Evolutionary conservation across 2,113 vertebrate genomes (phyloP).

Genomic region (Pseudopipra pipra): DNA sequence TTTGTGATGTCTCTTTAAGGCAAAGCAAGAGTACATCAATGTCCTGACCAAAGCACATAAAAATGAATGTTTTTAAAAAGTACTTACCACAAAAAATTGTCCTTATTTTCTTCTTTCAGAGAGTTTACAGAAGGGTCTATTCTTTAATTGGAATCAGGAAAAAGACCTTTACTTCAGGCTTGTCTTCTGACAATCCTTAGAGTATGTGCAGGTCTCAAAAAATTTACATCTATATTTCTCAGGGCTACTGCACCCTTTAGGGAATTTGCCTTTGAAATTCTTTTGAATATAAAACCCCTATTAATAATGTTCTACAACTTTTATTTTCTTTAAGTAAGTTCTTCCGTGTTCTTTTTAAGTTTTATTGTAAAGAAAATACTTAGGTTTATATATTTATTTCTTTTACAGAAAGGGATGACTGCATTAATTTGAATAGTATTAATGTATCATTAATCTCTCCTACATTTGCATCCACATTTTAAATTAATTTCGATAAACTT

Average conservation of each 20-base stretch:
- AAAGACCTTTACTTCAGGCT: background rate
- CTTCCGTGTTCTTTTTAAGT: background rate
- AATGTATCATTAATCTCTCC: background rate
- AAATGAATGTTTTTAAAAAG: background rate
- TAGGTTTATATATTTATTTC: background rate
- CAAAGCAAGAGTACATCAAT: background rate
- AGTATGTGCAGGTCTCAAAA: background rate
- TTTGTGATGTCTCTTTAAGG: background rate
- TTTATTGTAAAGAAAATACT: background rate
- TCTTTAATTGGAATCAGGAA: background rate
- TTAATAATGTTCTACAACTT: background rate
- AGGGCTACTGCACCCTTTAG: background rate
- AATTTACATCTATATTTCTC: background rate
- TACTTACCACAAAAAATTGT: background rate
- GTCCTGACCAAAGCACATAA: background rate
- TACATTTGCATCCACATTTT: background rate
- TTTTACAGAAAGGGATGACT: background rate
- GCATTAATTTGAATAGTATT: background rate
- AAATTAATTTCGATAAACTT: background rate
- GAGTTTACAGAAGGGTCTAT: background rate
- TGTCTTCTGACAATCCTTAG: background rate
- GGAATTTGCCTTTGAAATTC: background rate
- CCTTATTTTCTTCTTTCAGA: background rate
- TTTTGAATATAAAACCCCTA: background rate
- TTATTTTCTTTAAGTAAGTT: background rate